Base-by-base conservation (phyloP, 2,888 invertebrate genomes). In the Hemicrepidius hirtus region DNA sequence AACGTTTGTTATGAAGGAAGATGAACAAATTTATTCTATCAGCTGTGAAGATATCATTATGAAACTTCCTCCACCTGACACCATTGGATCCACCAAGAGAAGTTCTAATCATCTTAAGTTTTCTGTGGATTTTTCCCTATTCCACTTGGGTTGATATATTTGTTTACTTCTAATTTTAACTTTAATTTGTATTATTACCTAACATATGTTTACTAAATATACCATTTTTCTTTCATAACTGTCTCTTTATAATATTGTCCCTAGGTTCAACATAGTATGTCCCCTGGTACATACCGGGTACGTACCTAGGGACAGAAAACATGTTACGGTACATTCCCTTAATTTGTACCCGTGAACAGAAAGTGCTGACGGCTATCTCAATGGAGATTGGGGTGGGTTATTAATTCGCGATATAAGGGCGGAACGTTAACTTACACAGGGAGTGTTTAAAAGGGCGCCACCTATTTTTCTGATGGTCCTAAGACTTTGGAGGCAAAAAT, bases 31-130 rank as follows among this genome's bases (percentile, higher is more conserved):
- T 46, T 46, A 18, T 18, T 46, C 16, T 46, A 46, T 46, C 44
- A 46, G 44, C 44, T 46, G 44, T 18, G 44, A 46, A 46, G 44
- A 46, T 46, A 46, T 46, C 44, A 18, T 46, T 46, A 46, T 46
- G 44, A 46, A 46, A 46, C 44, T 46, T 46, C 18, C 44, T 18
- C 18, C 18, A 3, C 44, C 3, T 46, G 44, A 46, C 6, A 46
- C 44, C 44, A 46, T 18, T 46, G 44, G 44, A 46, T 46, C 44
- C 44, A 46, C 44, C 44, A 46, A 46, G 44, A 46, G 44, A 46
- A 46, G 44, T 46, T 46, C 18, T 46, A 46, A 46, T 46, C 18
- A 46, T 46, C 44, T 46, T 46, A 46, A 46, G 13, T 46, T 46
- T 46, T 46, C 18, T 46, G 44, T 46, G 44, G 16, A 46, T 13